Conservation (phyloP, 2,888 invertebrate genomes). For the Panzeria rudis region DNA sequence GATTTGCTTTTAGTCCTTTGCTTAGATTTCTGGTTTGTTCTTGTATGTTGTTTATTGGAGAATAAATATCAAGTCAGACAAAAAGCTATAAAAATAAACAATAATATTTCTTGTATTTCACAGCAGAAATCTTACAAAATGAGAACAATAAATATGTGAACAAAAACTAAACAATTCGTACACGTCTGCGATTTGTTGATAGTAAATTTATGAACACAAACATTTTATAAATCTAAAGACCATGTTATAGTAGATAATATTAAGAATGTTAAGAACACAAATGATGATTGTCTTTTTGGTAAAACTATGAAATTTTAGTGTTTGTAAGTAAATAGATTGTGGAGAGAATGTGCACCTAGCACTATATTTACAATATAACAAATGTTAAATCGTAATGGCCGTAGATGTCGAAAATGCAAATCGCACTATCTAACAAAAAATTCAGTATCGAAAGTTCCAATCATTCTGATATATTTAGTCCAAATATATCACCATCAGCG, state of each 20-base stretch:
- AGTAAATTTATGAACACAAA: slow-evolving; percentile 29
- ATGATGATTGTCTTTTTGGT: slow-evolving; percentile 5
- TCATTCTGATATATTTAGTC: too few relatives aligned
- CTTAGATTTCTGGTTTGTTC: slow-evolving; percentile 21
- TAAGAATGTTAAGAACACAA: not conserved
- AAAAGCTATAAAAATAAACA: slow-evolving; percentile 51
- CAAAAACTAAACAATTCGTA: slow-evolving; percentile 11
- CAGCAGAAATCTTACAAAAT: slow-evolving; percentile 8
- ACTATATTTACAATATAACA: not conserved
- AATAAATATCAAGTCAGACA: slow-evolving; percentile 53
- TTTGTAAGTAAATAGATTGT: not conserved
- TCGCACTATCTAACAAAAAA: too few relatives aligned
- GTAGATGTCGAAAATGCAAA: too few relatives aligned
- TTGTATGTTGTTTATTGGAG: slow-evolving; percentile 71
- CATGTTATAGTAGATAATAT: not conserved
- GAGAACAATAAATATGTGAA: not conserved
- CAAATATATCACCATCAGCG: too few relatives aligned
- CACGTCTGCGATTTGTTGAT: not conserved
- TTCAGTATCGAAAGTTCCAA: too few relatives aligned
- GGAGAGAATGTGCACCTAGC: not conserved
- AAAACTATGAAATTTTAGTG: not conserved
- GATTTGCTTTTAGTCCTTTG: slow-evolving; percentile 77
- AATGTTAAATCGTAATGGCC: not conserved
- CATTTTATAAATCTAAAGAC: not conserved
- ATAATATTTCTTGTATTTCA: slow-evolving; percentile 48